Conservation (phyloP, 2,888 invertebrate genomes). For the Chloroclysta siterata region DNA sequence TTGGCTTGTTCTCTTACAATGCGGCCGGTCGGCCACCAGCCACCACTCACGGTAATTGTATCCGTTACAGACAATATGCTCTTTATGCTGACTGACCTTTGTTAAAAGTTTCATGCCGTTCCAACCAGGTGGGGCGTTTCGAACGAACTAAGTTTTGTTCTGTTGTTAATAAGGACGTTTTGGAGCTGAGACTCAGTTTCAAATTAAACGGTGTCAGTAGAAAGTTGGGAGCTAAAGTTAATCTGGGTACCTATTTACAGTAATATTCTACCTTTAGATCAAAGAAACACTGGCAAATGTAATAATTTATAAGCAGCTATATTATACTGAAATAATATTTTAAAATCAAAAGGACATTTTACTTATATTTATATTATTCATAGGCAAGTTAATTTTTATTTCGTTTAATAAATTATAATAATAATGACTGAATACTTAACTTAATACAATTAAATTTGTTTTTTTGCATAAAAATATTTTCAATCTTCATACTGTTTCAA, state of each 20-base stretch:
- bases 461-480: too few species aligned
- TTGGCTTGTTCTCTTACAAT: conserved; percentile 55
- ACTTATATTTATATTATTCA: too few species aligned
- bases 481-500: too few species aligned
- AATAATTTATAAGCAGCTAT: too few species aligned
- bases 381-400: too few species aligned
- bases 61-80: conserved; percentile 63
- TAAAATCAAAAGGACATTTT: too few species aligned
- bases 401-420: too few species aligned
- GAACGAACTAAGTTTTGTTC: conserved; percentile 39
- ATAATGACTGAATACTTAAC: too few species aligned
- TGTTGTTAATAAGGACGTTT: conserved; percentile 38
- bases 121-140: conserved; percentile 31
- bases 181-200: conserved; percentile 35
- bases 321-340: too few species aligned
- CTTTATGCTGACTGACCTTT: conserved; percentile 50
- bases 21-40: conserved; percentile 52
- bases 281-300: too few species aligned
- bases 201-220: conserved; percentile 32
- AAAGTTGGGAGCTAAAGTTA: conserved; percentile 23
- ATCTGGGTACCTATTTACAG: conserved; percentile 9
- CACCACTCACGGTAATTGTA: conserved; percentile 62
- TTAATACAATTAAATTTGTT: too few species aligned
- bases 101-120: conserved; percentile 42
- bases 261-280: neutral